Base-by-base conservation (phyloP, 2,113 vertebrate genomes). In the Garra rufa region DNA sequence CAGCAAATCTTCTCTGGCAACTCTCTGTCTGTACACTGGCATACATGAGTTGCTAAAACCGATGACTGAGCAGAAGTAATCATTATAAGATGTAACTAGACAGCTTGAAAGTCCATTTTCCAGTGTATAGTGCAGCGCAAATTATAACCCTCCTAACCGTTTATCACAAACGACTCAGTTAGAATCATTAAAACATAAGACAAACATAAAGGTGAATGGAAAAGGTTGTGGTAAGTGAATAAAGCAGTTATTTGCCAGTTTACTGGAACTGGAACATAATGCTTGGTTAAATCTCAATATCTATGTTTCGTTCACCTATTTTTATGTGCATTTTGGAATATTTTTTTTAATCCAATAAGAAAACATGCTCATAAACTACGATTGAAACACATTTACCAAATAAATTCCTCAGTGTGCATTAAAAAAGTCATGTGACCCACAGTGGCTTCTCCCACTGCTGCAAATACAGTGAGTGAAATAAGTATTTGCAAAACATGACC, bases 41-140 rank as follows among this genome's bases (percentile, higher is more conserved):
- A 43, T 75, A 52, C 30, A 26, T 15, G 7, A 30, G 21, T n/a
- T 6, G 0, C 46, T 78, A 69, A 70, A 57, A 84, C 61, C 13
- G 6, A n/a, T 55, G 43, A 70, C 10, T 43, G 61, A 44, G 28
- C 13, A 21, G 15, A 78, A 44, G 83, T 46, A 78, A 43, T 83
- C 85, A 83, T 48, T 71, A 83, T 61, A 50, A 63, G 82, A 50
- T 50, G 24, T 59, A 57, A 57, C 52, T 41, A 69, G 63, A 70
- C 65, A 70, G 80, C 13, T 70, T 82, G 24, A 82, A 52, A 82
- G 80, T 82, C 80, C 11, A 69, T 70, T 81, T 70, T 81, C 61
- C 43, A 52, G 79, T 19, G 3, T 19, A 52, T 30, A 55, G 46
- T 7, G 30, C 44, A 38, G 11, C 28, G 14, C 52, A 38, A 82